phyloP scores from a whole-genome alignment of 2,888 invertebrate genomes.

The Panopea generosa region DNA sequence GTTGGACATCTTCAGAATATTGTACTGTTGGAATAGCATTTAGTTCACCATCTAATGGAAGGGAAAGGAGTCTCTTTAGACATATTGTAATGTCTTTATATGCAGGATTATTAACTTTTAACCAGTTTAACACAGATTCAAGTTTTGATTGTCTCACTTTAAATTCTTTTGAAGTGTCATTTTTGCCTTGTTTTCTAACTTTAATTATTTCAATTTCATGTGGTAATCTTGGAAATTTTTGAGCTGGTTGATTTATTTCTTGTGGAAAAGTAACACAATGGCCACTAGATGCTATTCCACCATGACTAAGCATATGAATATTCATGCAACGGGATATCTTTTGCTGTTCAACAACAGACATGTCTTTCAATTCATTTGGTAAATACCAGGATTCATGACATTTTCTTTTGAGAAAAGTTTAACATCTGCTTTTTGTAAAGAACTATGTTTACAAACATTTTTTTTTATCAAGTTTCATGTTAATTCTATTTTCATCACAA shows the following conservation, averaged over 20 bases:
- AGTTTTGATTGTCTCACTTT: too few species aligned
- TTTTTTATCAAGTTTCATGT: neutral
- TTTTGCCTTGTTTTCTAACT: slow-evolving; percentile 43
- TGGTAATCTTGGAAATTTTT: slow-evolving; percentile 36
- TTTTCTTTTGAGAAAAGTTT: slow-evolving; percentile 47
- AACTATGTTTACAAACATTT: slow-evolving; percentile 1
- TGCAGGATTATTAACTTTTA: slow-evolving; percentile 47
- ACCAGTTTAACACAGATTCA: neutral
- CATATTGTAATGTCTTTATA: slow-evolving; percentile 45
- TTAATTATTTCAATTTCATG: slow-evolving; percentile 41
- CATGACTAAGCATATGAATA: slow-evolving; percentile 50
- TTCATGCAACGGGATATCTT: slow-evolving; percentile 22
- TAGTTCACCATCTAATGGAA: slow-evolving; percentile 42
- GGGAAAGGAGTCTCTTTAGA: slow-evolving; percentile 16
- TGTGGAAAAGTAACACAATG: slow-evolving; percentile 61
- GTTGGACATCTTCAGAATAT: too few species aligned
- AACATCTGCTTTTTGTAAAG: slow-evolving; percentile 13
- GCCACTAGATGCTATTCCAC: slow-evolving; percentile 56
- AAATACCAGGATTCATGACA: slow-evolving; percentile 24
- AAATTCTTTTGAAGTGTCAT: slow-evolving; percentile 45
- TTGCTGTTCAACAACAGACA: slow-evolving; percentile 39
- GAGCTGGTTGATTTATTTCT: slow-evolving; percentile 49
- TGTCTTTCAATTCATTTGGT: slow-evolving; percentile 22
- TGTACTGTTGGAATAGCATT: slow-evolving; percentile 12
- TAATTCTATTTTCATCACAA: slow-evolving; percentile 12